Base-by-base conservation (phyloP, 2,797 vertebrate genomes). In the Mastacembelus armatus region DNA sequence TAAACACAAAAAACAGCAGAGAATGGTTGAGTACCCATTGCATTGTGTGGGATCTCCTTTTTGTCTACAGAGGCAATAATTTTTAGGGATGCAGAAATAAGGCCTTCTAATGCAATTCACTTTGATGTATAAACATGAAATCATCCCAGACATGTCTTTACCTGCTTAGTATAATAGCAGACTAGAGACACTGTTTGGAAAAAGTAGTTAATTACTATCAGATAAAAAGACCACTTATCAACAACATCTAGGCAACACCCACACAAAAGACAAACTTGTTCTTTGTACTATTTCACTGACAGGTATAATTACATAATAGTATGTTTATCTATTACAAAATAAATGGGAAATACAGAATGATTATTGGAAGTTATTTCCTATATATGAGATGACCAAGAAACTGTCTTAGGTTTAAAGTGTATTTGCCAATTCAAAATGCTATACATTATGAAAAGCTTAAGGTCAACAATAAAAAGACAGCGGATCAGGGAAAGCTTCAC, bases 81-180 rank as follows among this genome's bases (percentile, higher is more conserved):
- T 85, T 74, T 85, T 74, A 49, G 8, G 71, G 65, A 85, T 74
- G 47, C 39, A 24, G 43, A 48, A 73, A 85, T 80, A 80, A 80
- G 15, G 29, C 33, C 18, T 51, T 77, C 44, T 78, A 40, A 69
- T 56, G 68, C 66, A 42, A 54, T 83, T 87, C 83, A 78, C 56
- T 82, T 77, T 74, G 49, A 73, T 4, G 24, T 44, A 58, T 26
- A 71, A 80, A 75, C 38, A 67, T 61, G 33, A 66, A 63, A 63
- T 78, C 57, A n/a, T 47, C 49, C 72, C 39, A 68, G 33, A 75
- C 71, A 0, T 71, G 82, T 81, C 33, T 63, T 59, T 64, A 75
- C 85, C 29, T 76, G 83, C 51, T 51, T 36, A 56, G 15, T 39
- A 16, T 60, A 74, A 54, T 0, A 55, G 57, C 15, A 65, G 54